Conservation (phyloP, 2,797 vertebrate species). For the Novumbra hubbsi region DNA sequence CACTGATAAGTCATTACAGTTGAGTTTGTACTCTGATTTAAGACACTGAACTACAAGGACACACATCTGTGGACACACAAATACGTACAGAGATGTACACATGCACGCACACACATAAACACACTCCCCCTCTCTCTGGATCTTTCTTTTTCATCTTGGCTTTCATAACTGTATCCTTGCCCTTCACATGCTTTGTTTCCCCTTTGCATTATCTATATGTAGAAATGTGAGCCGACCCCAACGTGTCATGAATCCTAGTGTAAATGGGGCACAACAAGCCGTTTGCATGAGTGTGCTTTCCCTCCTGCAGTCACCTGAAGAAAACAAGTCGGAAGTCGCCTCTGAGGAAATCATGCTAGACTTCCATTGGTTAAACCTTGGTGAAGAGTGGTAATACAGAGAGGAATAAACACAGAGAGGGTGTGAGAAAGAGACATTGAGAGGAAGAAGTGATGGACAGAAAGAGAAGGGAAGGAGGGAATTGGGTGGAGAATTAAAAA, state of each 20-base stretch:
- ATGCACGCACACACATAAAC: not conserved
- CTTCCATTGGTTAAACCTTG: not conserved
- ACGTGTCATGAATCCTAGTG: slow-evolving; percentile 21
- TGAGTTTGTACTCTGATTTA: not conserved
- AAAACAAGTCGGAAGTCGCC: too few relatives aligned
- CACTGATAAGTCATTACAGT: too few relatives aligned
- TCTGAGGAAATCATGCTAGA: not conserved
- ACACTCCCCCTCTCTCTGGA: not conserved
- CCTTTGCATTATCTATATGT: not conserved
- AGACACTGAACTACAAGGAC: not conserved
- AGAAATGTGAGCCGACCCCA: slow-evolving; percentile 3
- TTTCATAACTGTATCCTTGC: not conserved
- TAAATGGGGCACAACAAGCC: slow-evolving; percentile 31
- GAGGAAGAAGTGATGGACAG: not conserved
- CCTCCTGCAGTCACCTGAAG: slow-evolving; percentile 28
- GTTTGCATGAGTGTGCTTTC: slow-evolving; percentile 4
- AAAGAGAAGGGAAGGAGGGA: slow-evolving; percentile 1
- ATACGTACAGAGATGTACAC: not conserved
- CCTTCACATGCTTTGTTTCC: not conserved
- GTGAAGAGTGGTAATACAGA: not conserved
- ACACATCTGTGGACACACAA: not conserved
- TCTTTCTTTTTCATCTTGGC: not conserved
- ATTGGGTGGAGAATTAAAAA: too few relatives aligned
- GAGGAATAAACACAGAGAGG: not conserved
- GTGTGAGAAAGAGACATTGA: not conserved